These are phyloP conservation scores for Shargacucullia verbasci DNA, from an alignment of 2,888 invertebrate species.

Conservation along the genomic window DNA sequence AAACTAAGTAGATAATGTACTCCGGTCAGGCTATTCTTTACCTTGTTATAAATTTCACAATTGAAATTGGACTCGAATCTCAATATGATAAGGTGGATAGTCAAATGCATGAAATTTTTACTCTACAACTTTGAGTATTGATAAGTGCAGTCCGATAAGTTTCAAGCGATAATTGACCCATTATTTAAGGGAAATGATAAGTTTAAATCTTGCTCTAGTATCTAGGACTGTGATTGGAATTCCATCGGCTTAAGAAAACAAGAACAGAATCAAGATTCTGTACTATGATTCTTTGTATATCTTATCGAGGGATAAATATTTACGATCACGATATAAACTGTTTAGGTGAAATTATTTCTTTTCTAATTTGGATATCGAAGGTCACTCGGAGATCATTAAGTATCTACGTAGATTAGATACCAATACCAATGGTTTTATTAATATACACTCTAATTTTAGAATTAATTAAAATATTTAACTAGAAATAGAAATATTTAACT, in stretches of 20 bases:
- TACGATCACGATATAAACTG: constrained; percentile 32
- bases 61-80: constrained; percentile 56
- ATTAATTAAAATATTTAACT: constrained; percentile 36
- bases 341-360: constrained; percentile 33
- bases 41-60: constrained; percentile 53
- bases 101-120: constrained; percentile 35
- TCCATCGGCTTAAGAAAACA: constrained; percentile 50
- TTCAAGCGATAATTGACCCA: constrained; percentile 75
- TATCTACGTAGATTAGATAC: constrained; percentile 34
- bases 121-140: constrained; percentile 64
- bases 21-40: constrained; percentile 75
- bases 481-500: too few relatives aligned
- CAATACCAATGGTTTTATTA: constrained; percentile 22
- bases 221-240: constrained; percentile 57
- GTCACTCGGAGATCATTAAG: neutral
- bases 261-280: constrained; percentile 39
- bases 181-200: constrained; percentile 75
- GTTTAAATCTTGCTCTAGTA: constrained; percentile 60
- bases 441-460: constrained; percentile 3
- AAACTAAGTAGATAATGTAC: constrained; percentile 79
- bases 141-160: constrained; percentile 74
- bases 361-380: constrained; percentile 28
- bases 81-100: constrained; percentile 52
- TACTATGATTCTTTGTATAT: constrained; percentile 27
- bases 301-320: constrained; percentile 43